Base-by-base conservation (phyloP, 2,113 vertebrate species). In the Seriola dumerili region DNA sequence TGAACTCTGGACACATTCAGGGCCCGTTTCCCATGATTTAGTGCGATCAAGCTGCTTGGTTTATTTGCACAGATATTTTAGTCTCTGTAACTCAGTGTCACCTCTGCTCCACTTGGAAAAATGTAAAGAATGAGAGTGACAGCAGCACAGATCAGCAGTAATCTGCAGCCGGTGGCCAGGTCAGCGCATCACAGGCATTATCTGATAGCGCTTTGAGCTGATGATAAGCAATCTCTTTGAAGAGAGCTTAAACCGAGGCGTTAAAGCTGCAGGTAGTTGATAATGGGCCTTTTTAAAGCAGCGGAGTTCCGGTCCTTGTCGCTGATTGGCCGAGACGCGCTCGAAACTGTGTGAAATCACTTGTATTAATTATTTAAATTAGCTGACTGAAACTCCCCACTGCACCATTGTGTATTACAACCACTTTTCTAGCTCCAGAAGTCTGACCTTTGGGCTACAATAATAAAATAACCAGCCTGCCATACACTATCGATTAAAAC, bases 171-270 rank as follows among this genome's bases (percentile, higher is more conserved):
- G 42, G 66, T 1, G 67, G 69, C 55, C 67, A 13, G 64, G 5
- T 38, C 54, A 71, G 78, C 25, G 44, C 81, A 72, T 63, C 61
- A n/a, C 48, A 0, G 6, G 38, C 73, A 23, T 19, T 25, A 90
- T 90, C 85, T 68, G 81, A 86, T 72, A 21, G 14, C 25, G 63
- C 66, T 64, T 17, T 17, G 67, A 65, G 72, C 75, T 48, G 78
- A 3, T 9, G 86, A 89, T 90, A 89, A 70, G 65, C 1, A 4
- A 34, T 40, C 52, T 85, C 74, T 86, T 80, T 86, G 83, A 88
- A 81, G 59, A 3, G 32, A 54, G 62, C 59, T 84, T 68, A 57
- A 81, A 72, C 40, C 14, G 76, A 69, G 81, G 65, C 75, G 36
- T 76, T 73, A 29, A 75, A 72, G 6, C 68, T 0, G 36, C 81